A percentile compares a stretch with the other conserved stretches of the same genome.
Conservation (phyloP, 1,140 invertebrate species). For the Doryteuthis pealeii region DNA sequence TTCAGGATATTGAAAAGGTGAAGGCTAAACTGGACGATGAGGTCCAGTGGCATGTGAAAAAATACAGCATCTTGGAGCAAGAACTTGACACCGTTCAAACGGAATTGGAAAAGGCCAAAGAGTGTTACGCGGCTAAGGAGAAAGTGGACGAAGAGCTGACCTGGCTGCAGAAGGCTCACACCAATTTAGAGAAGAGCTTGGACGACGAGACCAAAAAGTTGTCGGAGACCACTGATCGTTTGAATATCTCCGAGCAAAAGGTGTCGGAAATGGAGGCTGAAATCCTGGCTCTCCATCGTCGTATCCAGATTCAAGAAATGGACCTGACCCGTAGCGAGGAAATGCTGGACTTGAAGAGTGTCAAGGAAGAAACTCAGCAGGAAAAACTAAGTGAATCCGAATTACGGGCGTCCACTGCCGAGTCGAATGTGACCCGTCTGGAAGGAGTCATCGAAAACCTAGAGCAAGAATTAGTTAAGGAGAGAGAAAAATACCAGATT, state of each 20-base stretch:
- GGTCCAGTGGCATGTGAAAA: neutral
- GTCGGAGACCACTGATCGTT: neutral
- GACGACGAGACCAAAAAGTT: neutral
- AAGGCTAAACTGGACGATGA: slow-evolving; percentile 5
- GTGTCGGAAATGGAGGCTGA: slow-evolving; percentile 19
- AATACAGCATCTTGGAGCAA: neutral
- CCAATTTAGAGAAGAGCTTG: neutral
- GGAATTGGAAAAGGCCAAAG: neutral
- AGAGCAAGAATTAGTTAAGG: slow-evolving; percentile 14
- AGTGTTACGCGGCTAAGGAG: neutral
- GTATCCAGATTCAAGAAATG: slow-evolving; percentile 15
- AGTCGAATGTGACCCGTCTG: slow-evolving; percentile 16
- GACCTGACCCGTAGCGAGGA: slow-evolving; percentile 22
- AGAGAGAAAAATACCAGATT: slow-evolving; percentile 20
- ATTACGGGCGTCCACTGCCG: slow-evolving; percentile 19
- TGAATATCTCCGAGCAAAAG: neutral
- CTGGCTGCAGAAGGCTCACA: slow-evolving; percentile 9
- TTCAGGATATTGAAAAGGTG: neutral
- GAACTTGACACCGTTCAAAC: neutral
- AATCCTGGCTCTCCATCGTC: slow-evolving; percentile 13
- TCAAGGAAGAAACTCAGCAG: slow-evolving; percentile 14
- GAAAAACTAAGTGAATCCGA: slow-evolving; percentile 24
- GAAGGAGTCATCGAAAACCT: slow-evolving; percentile 13
- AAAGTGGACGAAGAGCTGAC: slow-evolving; percentile 2
- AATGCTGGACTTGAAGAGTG: slow-evolving; percentile 18